phyloP scores from a whole-genome alignment of 2,888 invertebrate species.

The Agonum fuliginosum region DNA sequence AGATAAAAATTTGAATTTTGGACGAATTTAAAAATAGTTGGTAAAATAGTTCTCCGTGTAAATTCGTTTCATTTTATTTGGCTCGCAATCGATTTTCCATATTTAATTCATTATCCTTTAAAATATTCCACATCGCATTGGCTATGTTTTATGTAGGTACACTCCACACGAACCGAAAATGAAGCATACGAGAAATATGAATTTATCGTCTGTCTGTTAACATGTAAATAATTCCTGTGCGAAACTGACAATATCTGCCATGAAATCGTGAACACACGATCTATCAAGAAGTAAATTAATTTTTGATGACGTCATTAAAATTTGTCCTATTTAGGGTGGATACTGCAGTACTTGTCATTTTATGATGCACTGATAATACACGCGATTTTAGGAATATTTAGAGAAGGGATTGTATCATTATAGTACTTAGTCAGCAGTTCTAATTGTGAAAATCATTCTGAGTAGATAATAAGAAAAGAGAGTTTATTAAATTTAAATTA shows the following conservation, averaged over 20 bases:
- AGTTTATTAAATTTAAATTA: too few relatives aligned
- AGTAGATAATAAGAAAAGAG: too few relatives aligned
- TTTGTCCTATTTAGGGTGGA: background rate
- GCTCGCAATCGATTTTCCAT: too few relatives aligned
- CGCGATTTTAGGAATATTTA: background rate
- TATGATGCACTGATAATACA: background rate
- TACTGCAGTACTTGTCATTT: background rate
- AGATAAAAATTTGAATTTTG: too few relatives aligned
- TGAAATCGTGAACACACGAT: background rate
- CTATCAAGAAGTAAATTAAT: background rate
- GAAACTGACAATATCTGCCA: background rate
- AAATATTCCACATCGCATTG: background rate
- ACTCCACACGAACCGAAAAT: slow-evolving; percentile 47
- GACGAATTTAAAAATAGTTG: too few relatives aligned
- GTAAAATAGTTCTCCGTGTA: too few relatives aligned
- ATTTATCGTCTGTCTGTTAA: slow-evolving; percentile 43
- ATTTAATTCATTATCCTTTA: too few relatives aligned
- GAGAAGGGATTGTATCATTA: background rate
- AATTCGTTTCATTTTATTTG: too few relatives aligned
- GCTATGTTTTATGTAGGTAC: slow-evolving; percentile 29
- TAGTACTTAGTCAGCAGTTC: too few relatives aligned
- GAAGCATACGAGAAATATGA: background rate
- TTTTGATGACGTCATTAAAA: background rate
- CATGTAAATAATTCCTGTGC: slow-evolving; percentile 37
- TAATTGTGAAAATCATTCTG: too few relatives aligned